These are phyloP conservation scores for Microctonus brassicae DNA, from an alignment of 2,888 invertebrate species.

Conservation along the genomic window DNA sequence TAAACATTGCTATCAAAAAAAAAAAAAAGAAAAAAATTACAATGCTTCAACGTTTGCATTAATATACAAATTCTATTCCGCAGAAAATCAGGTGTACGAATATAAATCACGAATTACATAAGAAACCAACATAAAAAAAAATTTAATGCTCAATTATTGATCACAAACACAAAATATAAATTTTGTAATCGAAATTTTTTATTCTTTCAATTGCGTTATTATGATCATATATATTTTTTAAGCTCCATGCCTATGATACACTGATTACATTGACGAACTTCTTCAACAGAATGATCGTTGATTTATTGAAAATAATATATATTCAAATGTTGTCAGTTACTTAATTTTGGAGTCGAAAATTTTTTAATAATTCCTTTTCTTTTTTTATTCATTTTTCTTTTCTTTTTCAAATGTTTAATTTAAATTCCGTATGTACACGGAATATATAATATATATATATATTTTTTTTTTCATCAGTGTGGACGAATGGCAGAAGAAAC, in stretches of 20 bases:
- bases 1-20: slow-evolving; percentile 14
- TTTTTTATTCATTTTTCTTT: neutral
- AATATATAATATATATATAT: no score
- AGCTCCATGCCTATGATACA: slow-evolving; percentile 9
- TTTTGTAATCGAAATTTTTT: neutral
- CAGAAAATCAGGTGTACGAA: neutral
- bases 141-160: neutral
- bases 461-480: neutral
- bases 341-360: neutral
- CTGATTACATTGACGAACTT: neutral
- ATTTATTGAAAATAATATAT: neutral
- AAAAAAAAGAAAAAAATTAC: slow-evolving; percentile 55
- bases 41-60: slow-evolving; percentile 48
- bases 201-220: neutral
- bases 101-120: neutral
- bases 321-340: neutral
- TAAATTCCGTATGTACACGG: neutral
- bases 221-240: neutral
- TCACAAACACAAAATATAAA: neutral
- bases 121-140: neutral
- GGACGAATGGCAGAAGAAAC: neutral
- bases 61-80: neutral
- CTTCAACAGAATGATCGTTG: neutral
- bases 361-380: no score
- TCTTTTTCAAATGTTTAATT: neutral